Evolutionary conservation across 2,888 invertebrate species (phyloP).

Genomic region (Neoaliturus tenellus): DNA sequence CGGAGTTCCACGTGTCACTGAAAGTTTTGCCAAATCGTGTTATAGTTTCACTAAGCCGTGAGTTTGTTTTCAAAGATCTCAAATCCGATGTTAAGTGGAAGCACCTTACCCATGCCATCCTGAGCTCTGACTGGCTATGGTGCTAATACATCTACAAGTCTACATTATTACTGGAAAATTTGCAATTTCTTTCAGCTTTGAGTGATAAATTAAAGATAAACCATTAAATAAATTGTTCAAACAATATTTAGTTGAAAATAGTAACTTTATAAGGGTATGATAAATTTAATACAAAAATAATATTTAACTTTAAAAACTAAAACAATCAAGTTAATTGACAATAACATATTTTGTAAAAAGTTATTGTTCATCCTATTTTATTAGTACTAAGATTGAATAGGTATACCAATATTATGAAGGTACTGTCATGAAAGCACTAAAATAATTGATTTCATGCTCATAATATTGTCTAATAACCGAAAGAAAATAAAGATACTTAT

Average conservation of each 20-base stretch:
- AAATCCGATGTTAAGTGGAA: slow-evolving; percentile 6
- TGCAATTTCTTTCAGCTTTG: background rate
- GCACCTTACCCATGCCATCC: slow-evolving; percentile 21
- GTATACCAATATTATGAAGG: background rate
- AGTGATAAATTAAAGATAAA: background rate
- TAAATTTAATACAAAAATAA: no score
- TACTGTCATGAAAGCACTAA: background rate
- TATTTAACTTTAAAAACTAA: no score
- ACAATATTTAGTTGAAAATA: no score
- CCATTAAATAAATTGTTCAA: no score
- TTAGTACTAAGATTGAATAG: background rate
- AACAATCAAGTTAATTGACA: no score
- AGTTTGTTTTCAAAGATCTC: background rate
- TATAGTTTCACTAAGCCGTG: no score
- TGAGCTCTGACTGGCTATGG: slow-evolving; percentile 33
- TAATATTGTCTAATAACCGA: background rate
- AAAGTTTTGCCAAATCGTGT: no score
- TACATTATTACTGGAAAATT: background rate
- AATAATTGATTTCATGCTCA: background rate
- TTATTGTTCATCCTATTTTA: no score
- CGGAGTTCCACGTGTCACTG: no score
- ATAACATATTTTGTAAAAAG: no score
- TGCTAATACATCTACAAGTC: background rate
- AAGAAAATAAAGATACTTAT: background rate
- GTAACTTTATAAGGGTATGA: no score